These are phyloP conservation scores for Acleris laterana DNA, from an alignment of 2,888 invertebrate genomes.

Conservation along the genomic window DNA sequence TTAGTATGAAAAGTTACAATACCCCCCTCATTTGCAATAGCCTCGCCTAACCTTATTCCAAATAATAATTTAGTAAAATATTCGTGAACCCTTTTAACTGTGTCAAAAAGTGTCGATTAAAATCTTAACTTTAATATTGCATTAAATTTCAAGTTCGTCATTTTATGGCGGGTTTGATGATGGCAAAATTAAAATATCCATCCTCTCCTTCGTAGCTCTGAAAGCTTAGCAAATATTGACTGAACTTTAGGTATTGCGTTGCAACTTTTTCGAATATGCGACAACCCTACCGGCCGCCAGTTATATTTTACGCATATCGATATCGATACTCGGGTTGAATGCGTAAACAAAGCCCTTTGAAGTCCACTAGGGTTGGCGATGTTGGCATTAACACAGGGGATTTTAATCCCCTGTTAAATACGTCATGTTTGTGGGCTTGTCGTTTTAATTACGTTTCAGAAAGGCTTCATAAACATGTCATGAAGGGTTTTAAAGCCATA, in stretches of 20 bases:
- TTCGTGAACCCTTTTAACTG: no score
- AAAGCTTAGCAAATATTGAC: neutral
- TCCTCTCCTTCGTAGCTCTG: no score
- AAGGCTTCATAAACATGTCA: neutral
- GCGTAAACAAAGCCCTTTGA: constrained; percentile 54
- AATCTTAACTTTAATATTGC: no score
- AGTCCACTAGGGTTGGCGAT: constrained; percentile 29
- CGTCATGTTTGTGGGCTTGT: constrained; percentile 18
- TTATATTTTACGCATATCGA: constrained; percentile 45
- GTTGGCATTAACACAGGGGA: constrained; percentile 24
- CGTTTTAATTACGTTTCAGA: constrained; percentile 7
- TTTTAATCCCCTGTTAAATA: constrained; percentile 23
- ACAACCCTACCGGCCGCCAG: constrained; percentile 15
- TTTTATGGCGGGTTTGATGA: neutral
- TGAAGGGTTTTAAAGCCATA: neutral
- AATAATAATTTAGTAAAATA: no score
- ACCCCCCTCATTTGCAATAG: no score
- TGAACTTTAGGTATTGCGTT: neutral
- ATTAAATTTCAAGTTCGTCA: neutral
- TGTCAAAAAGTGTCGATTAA: no score
- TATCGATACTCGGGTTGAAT: constrained; percentile 47
- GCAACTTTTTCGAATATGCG: neutral
- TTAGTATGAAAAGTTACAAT: no score
- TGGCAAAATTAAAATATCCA: no score
- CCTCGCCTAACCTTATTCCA: no score